A percentile compares a stretch with the other conserved stretches of the same genome.
Evolutionary conservation across 1,140 invertebrate species (phyloP).

Genomic region (Hycleus phaleratus): DNA sequence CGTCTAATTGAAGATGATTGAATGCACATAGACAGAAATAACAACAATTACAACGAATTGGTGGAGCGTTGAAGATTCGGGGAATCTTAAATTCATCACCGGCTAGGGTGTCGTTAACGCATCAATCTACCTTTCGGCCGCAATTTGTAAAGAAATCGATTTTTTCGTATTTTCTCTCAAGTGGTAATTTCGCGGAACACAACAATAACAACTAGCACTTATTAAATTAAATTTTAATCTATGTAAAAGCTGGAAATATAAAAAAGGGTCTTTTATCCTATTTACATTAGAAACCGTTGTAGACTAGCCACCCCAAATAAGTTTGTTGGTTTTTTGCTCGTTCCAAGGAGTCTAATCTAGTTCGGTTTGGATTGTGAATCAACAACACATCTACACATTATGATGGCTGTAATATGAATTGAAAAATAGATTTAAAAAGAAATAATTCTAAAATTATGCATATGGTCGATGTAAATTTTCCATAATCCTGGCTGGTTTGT

Average conservation of each 20-base stretch:
- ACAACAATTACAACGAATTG: slow-evolving; percentile 1
- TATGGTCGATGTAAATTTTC: slow-evolving; percentile 26
- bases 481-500: slow-evolving; percentile 28
- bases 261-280: too few relatives aligned
- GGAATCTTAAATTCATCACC: slow-evolving; percentile 4
- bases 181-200: too few relatives aligned
- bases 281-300: too few relatives aligned
- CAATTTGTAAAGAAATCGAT: too few relatives aligned
- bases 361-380: too few relatives aligned
- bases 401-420: too few relatives aligned
- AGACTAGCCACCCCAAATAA: too few relatives aligned
- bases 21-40: slow-evolving; percentile 26
- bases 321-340: too few relatives aligned
- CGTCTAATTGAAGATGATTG: slow-evolving; percentile 39
- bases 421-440: too few relatives aligned
- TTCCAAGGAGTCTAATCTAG: too few relatives aligned
- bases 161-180: too few relatives aligned
- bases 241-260: background rate
- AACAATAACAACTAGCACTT: background rate
- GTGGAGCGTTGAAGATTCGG: background rate
- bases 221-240: slow-evolving; percentile 13
- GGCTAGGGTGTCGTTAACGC: slow-evolving; percentile 1
- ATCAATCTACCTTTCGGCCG: slow-evolving; percentile 6
- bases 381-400: too few relatives aligned
- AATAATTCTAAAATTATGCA: slow-evolving; percentile 21